Conservation (phyloP, 2,797 vertebrate genomes). For the Anas bernieri region DNA sequence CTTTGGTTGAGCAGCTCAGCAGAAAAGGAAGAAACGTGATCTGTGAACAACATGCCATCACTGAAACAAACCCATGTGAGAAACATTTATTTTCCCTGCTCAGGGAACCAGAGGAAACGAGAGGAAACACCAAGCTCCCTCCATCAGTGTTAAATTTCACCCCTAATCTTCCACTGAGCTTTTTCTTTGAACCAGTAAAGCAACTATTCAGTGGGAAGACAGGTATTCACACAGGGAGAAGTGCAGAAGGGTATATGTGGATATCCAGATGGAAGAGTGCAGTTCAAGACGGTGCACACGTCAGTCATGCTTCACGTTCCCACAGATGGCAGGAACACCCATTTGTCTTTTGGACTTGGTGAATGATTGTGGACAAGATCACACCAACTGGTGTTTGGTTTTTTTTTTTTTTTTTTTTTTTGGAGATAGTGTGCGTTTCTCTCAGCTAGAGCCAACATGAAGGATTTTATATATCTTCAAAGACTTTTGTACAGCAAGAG, state of each 20-base stretch:
- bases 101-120: not conserved
- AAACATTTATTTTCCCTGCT: not conserved
- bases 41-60: accelerated
- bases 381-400: accelerated
- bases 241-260: not conserved
- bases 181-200: not conserved
- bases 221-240: not conserved
- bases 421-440: not conserved
- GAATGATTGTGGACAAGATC: not conserved
- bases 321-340: accelerated
- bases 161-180: accelerated
- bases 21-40: not conserved
- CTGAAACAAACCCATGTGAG: accelerated
- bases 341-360: not conserved
- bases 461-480: not conserved
- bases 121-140: not conserved
- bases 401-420: not conserved
- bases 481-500: not conserved
- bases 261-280: not conserved
- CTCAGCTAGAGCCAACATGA: not conserved
- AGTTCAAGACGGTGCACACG: accelerated
- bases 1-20: not conserved
- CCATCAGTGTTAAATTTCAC: not conserved
- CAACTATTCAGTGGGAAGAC: not conserved
- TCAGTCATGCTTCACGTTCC: not conserved